phyloP scores from a whole-genome alignment of 2,797 vertebrate species.

The Amblyraja radiata region DNA sequence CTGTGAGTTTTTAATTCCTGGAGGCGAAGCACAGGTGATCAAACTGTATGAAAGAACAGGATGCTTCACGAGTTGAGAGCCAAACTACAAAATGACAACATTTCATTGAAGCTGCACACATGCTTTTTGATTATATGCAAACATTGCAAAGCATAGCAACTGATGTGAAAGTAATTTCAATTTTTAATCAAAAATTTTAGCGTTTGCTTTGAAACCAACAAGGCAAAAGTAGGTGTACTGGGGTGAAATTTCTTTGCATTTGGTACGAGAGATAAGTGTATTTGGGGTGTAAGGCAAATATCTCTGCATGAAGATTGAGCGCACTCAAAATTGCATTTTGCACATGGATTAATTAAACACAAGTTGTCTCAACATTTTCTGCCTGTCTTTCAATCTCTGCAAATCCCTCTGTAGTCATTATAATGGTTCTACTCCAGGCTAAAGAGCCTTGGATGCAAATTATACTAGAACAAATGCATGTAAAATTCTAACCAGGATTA shows the following conservation, averaged over 20 bases:
- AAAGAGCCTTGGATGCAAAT: neutral
- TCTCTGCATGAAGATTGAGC: neutral
- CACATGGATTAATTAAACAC: neutral
- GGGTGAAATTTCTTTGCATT: neutral
- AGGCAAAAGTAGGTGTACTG: neutral
- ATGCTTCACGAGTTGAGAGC: neutral
- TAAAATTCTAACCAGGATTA: neutral
- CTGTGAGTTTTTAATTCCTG: neutral
- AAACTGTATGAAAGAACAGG: slow-evolving; percentile 13
- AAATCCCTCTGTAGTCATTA: neutral
- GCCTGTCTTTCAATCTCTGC: neutral
- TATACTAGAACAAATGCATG: neutral
- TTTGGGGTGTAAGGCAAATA: neutral
- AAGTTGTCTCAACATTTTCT: neutral
- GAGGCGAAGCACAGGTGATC: neutral
- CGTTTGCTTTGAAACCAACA: neutral
- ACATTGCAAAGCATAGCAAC: neutral
- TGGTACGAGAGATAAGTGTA: neutral
- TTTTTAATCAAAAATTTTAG: neutral
- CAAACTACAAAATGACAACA: neutral
- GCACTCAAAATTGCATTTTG: neutral
- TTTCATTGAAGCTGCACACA: neutral
- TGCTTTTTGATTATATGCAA: slow-evolving; percentile 1
- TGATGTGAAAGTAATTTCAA: neutral
- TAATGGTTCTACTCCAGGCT: neutral